Base-by-base conservation (phyloP, 2,888 invertebrate species). In the Temnothorax unifasciatus region DNA sequence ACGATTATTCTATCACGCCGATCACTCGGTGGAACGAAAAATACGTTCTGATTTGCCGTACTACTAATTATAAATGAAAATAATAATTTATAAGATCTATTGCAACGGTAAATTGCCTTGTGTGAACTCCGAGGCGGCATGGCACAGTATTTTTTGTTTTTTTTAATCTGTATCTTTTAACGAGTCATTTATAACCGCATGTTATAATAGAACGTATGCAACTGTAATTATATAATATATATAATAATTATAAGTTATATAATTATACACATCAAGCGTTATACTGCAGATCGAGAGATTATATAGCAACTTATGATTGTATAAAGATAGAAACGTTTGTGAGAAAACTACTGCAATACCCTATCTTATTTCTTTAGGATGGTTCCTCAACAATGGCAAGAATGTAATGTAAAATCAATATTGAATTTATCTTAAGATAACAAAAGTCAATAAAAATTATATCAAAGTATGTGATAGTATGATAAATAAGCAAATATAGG, bases 1-100 rank as follows among this genome's bases (percentile, higher is more conserved):
- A 57, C 63, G 52, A 63, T 82, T 82, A 82, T 76, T 77, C 63
- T 77, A 47, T 82, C 50, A 50, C n/a, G 15, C 21, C 38, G 21
- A 76, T 76, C 41, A 44, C 25, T 15, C 41, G 29, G 11, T 41
- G 15, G 13, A 59, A 73, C 59, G 21, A 59, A 73, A 79, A 59
- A 59, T 73, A 8, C 57, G 44, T 21, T 59, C 38, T 34, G 8
- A 59, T 73, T 79, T 21, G 25, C 57, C 68, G 59, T 38, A 9
- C 38, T 34, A 34, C 13, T 73, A 79, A 59, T 59, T 59, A 59
- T 25, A 59, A 50, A 73, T 47, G 3, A 79, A 73, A 44, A 29
- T 75, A 63, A 50, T 79, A 73, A 79, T 57, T 47, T 57, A 18
- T 34, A 29, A 57, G 21, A 25, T 29, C 21, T 25, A 50, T 47